Evolutionary conservation across 2,797 vertebrate genomes (phyloP).

Genomic region (Rhyacichthys aspro): DNA sequence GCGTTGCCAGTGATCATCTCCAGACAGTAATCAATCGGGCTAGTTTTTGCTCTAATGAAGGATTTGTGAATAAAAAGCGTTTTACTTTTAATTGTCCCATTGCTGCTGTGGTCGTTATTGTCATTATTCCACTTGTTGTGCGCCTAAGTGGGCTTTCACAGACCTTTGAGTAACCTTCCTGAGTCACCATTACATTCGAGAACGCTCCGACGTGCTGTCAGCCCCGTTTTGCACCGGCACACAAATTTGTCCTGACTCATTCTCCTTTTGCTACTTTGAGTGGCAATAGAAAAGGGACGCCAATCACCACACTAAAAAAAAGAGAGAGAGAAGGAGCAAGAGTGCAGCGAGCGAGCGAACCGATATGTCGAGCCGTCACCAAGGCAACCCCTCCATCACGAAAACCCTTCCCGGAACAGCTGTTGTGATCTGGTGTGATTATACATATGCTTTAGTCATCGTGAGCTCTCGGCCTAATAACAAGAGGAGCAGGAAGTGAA

Average conservation of each 20-base stretch:
- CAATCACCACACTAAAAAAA: slow-evolving; percentile 56
- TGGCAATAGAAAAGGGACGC: slow-evolving; percentile 53
- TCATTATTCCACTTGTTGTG: slow-evolving; percentile 1
- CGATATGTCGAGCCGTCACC: slow-evolving; percentile 58
- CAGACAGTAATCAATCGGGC: background rate
- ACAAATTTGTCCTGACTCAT: slow-evolving; percentile 68
- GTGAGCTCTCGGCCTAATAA: slow-evolving; percentile 49
- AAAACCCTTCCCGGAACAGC: slow-evolving; percentile 61
- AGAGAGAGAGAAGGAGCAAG: slow-evolving; percentile 18
- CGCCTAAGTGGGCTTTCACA: background rate
- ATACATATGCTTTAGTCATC: slow-evolving; percentile 73
- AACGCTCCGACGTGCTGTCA: slow-evolving; percentile 49
- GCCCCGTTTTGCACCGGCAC: slow-evolving; percentile 51
- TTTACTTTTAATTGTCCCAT: slow-evolving; percentile 1
- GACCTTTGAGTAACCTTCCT: slow-evolving; percentile 14
- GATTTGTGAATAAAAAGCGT: background rate
- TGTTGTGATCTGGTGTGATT: slow-evolving; percentile 71
- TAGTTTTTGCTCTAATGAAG: slow-evolving; percentile 1
- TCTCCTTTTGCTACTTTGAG: slow-evolving; percentile 53
- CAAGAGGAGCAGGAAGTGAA: slow-evolving; percentile 34
- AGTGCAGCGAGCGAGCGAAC: slow-evolving; percentile 13
- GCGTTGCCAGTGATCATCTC: slow-evolving; percentile 18
- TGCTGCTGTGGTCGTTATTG: background rate
- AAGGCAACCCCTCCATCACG: slow-evolving; percentile 66
- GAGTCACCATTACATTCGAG: slow-evolving; percentile 43